phyloP scores from a whole-genome alignment of 2,797 vertebrate genomes.

The Valencia hispanica region DNA sequence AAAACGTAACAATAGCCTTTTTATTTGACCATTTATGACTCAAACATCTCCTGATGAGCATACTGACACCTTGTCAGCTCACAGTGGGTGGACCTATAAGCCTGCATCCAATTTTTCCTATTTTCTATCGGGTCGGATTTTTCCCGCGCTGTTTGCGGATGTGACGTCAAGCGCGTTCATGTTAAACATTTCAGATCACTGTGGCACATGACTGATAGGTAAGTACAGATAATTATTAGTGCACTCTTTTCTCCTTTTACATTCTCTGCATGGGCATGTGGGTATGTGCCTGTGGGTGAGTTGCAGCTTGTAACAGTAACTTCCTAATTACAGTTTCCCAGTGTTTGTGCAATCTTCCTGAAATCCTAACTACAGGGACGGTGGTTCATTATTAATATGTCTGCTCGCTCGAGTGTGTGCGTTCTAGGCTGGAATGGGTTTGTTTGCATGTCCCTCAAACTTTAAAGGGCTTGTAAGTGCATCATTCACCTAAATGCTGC shows the following conservation, averaged over 20 bases:
- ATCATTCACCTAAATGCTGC: neutral
- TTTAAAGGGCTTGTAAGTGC: neutral
- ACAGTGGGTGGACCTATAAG: no score
- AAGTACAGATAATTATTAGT: conserved; percentile 3
- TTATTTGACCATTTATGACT: no score
- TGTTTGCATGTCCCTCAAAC: neutral
- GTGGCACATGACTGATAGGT: neutral
- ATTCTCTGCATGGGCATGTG: conserved; percentile 14
- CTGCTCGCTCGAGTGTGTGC: conserved; percentile 47
- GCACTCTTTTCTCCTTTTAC: conserved; percentile 21
- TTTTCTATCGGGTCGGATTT: no score
- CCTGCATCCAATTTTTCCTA: no score
- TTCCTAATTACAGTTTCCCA: conserved; percentile 71
- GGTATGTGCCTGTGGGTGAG: conserved; percentile 24
- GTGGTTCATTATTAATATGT: conserved; percentile 72
- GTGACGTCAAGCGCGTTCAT: no score
- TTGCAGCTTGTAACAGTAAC: conserved; percentile 67
- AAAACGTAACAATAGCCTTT: no score
- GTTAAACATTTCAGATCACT: no score
- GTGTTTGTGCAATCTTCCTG: conserved; percentile 72
- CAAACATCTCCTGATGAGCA: no score
- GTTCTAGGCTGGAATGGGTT: conserved; percentile 29
- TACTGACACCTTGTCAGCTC: no score
- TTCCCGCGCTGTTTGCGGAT: no score
- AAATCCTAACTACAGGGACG: conserved; percentile 75